Evolutionary conservation across 2,888 invertebrate genomes (phyloP).

Genomic region (Rotaria macrura): DNA sequence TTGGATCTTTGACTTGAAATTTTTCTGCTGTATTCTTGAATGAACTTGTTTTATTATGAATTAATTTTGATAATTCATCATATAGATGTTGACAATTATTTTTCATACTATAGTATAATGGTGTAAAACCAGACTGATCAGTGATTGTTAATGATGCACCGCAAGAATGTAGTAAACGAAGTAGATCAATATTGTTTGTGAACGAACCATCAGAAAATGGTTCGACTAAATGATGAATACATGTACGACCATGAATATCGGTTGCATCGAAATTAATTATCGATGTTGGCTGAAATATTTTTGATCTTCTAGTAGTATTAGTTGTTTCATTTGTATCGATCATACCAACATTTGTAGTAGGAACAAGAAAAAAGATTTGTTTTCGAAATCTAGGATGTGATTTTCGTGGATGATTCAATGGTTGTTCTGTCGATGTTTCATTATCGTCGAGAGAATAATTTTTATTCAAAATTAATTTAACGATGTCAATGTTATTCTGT

Average conservation of each 20-base stretch:
- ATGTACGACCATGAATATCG: background rate
- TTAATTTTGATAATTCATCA: conserved; percentile 20
- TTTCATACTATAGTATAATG: conserved; percentile 7
- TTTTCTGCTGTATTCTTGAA: background rate
- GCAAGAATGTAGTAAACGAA: background rate
- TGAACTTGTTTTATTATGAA: too few species aligned
- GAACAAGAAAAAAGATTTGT: background rate
- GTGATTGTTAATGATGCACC: background rate
- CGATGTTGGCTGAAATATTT: background rate
- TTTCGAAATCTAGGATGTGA: too few species aligned
- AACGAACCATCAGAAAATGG: conserved; percentile 15
- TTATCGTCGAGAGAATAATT: background rate
- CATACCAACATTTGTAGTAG: background rate
- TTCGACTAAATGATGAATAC: conserved; percentile 25
- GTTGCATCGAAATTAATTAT: conserved; percentile 9
- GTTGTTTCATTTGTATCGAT: background rate
- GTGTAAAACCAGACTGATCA: conserved; percentile 13
- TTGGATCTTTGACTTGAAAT: conserved; percentile 12
- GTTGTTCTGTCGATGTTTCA: background rate
- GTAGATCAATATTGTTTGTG: conserved; percentile 13
- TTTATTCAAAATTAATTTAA: background rate
- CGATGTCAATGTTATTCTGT: background rate
- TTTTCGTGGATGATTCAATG: background rate
- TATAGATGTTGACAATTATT: conserved; percentile 12
- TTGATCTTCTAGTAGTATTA: background rate